Conservation (phyloP, 2,888 invertebrate genomes). For the Parasteatoda lunata region DNA sequence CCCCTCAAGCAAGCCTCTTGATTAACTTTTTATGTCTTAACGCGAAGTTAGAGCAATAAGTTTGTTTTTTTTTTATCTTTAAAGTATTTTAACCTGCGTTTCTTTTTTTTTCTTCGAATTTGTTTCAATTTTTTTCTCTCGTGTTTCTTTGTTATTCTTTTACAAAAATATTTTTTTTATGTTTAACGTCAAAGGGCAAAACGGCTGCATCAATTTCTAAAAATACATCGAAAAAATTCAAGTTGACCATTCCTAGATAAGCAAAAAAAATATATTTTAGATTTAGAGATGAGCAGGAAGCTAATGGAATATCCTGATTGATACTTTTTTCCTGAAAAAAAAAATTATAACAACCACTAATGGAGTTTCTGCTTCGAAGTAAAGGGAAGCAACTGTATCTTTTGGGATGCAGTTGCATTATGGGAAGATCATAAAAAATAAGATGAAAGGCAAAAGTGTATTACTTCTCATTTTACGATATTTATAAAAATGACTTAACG, state of each 20-base stretch:
- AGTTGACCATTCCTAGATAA: no score
- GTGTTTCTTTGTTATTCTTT: background rate
- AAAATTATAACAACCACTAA: slow-evolving; percentile 2
- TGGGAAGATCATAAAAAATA: background rate
- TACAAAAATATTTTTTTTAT: no score
- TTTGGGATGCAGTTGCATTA: background rate
- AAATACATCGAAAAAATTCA: no score
- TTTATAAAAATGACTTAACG: background rate
- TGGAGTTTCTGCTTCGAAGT: background rate
- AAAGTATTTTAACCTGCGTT: background rate
- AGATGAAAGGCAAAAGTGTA: background rate
- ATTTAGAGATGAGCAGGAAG: no score
- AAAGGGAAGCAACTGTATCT: background rate
- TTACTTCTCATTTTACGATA: background rate
- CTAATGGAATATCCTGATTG: background rate
- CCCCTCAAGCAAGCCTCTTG: slow-evolving; percentile 23
- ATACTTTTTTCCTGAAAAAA: background rate
- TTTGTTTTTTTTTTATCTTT: background rate
- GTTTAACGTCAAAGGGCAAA: no score
- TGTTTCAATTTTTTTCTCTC: background rate
- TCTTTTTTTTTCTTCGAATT: background rate
- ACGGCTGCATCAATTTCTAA: no score
- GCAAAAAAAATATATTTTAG: no score
- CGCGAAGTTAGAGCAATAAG: slow-evolving; percentile 9
- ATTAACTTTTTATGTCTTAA: slow-evolving; percentile 53